These are phyloP conservation scores for Spinus olivaceus DNA, from an alignment of 2,797 vertebrate species.

Conservation along the genomic window DNA sequence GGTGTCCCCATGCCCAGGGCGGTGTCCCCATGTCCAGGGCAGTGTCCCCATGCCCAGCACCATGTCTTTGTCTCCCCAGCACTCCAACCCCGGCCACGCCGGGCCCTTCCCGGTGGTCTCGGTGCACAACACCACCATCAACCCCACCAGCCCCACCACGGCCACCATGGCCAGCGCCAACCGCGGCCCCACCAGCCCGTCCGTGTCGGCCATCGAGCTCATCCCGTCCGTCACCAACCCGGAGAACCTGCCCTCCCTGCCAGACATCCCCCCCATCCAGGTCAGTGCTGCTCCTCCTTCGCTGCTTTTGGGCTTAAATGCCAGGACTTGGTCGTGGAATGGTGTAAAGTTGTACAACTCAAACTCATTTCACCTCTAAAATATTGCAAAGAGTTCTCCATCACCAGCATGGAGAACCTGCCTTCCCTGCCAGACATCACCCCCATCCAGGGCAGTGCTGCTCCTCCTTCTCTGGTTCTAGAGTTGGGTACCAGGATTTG, in stretches of 20 bases:
- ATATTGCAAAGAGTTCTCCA: no score
- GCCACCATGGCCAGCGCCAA: conserved; percentile 94
- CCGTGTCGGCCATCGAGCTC: conserved; percentile 91
- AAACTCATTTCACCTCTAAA: no score
- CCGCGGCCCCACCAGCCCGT: conserved; percentile 91
- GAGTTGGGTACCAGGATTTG: neutral
- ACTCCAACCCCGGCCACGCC: conserved; percentile 96
- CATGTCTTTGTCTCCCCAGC: conserved; percentile 73
- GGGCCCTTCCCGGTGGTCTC: conserved; percentile 96
- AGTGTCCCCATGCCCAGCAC: neutral
- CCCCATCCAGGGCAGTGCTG: neutral
- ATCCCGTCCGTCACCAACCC: conserved; percentile 98
- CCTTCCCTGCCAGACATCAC: no score
- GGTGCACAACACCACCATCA: conserved; percentile 90
- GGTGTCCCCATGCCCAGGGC: no score
- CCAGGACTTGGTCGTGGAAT: no score
- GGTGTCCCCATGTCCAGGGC: no score
- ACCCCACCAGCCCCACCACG: conserved; percentile 96
- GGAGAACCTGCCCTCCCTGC: conserved; percentile 96
- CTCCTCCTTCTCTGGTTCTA: neutral
- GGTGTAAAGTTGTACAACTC: no score
- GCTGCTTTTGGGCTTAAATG: no score
- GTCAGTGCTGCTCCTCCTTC: conserved; percentile 68
- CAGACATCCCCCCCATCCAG: conserved; percentile 98
- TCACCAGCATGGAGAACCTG: no score